Base-by-base conservation (phyloP, 2,888 invertebrate species). In the Muschampia plurimacula region DNA sequence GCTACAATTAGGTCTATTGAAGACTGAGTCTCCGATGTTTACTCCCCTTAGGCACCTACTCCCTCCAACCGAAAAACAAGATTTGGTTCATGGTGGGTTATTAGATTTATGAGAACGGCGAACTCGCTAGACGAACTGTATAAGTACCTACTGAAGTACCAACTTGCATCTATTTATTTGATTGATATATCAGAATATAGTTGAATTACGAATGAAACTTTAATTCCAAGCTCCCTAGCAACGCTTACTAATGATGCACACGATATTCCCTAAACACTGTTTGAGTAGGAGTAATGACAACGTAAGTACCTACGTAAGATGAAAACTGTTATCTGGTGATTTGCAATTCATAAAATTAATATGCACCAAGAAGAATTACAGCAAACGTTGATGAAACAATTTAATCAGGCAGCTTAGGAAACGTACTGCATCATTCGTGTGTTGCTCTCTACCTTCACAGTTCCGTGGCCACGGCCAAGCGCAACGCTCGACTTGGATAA, bases 401-500 rank as follows among this genome's bases (percentile, higher is more conserved):
- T 13, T 69, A 41, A 64, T 70, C 44, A 10, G 57, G 32, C 49
- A 22, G 46, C 57, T 46, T 59, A 44, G 66, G 39, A 49, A 49
- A 66, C 52, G 3, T 62, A 41, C 36, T 39, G 15, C 62, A 36
- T 5, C 41, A 15, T 36, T 39, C 39, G 32, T 36, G 62, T 15
- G n/a, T 60, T 39, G 32, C 22, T 22, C 22, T 22, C 12, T 28
- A 13, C 6, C 12, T 52, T 39, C 69, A 70, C 77, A 78, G 79
- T 80, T 74, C 74, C 70, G 79, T 74, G 76, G 77, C 75, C 74
- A 76, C 73, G 75, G 78, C 67, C 74, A 75, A 69, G 68, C 69
- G 75, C 39, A 76, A 68, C 82, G 77, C 78, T 78, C 77, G 80
- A 78, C 75, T 71, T 22, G 75, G 75, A 75, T 76, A 79, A 77